Evolutionary conservation across 2,113 vertebrate species (phyloP), one percentile per base, ranked within the genome.

Genomic region (Ptilorrhoa leucosticta): DNA sequence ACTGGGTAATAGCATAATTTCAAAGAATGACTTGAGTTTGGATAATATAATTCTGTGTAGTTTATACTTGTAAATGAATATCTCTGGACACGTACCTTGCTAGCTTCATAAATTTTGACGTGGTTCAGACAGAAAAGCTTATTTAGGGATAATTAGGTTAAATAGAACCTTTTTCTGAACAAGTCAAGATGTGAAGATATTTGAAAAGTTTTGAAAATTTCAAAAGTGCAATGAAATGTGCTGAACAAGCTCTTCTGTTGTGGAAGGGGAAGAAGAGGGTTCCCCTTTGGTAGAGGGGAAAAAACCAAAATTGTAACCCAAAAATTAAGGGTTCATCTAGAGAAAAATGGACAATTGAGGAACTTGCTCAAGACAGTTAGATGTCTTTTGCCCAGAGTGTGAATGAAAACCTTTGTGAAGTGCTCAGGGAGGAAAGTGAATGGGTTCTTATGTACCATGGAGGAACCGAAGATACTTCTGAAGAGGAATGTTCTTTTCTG

Each of bases 401-500:
- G 45, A 88, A 82, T 37, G 27, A 31, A 35, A 82, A 24, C n/a
- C 30, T 42, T 42, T 17, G 54, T 73, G 24, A 85, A 78, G 14
- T 37, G 19, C 31, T 87, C 4, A 1, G 17, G 20, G 61, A n/a
- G 26, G 30, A 50, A 26, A 21, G n/a, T 15, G 45, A 56, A 12
- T 30, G 22, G 65, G 26, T 31, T 47, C 21, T 82, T 23, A 4
- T 0, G 1, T 53, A 8, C 28, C 0, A 0, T 27, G 44, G 45
- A 56, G 56, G 47, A 89, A 42, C 31, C 42, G 31, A 71, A 35
- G 63, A 5, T 30, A 2, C 12, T 70, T 47, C 12, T 81, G 60
- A 42, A 72, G 61, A 84, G 35, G 22, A 83, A 24, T 3, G 0
- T 33, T 40, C 1, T 68, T 40, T 63, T 71, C 57, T 83, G 22